Base-by-base conservation (phyloP, 2,888 invertebrate genomes). In the Lithophane semibrunnea region DNA sequence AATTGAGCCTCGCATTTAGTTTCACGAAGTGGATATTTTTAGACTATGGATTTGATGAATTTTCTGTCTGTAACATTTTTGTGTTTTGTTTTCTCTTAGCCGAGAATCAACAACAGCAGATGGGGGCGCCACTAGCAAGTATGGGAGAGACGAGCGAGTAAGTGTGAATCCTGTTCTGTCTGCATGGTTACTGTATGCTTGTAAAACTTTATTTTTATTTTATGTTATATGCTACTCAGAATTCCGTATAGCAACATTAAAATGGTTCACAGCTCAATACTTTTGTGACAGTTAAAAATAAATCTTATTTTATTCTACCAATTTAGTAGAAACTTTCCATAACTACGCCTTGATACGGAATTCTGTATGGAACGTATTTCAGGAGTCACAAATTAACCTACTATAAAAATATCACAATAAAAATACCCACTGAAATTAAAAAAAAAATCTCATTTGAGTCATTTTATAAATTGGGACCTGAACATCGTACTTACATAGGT, bases 61-160 rank as follows among this genome's bases (percentile, higher is more conserved):
- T 18, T 42, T 29, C 10, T n/a, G 24, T 60, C 5, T 42, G 3
- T 58, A 60, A 29, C 49, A 60, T 42, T 21, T n/a, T 18, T 65
- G 29, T 37, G 13, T 68, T 82, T 67, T 75, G 7, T 73, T 47
- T 65, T 16, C 64, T 76, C 67, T 68, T 73, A 97, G 92, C 96
- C 88, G 93, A 97, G 90, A 90, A 92, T 61, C 97, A 97, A 77
- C 97, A 97, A 77, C 97, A 96, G 71, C 97, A 95, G 83, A 96
- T 97, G 88, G 95, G 97, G 80, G 97, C 97, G 83, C 97, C 97
- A 42, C 92, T 97, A 71, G 97, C 97, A 61, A 97, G 97, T 89
- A 97, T 97, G 94, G 97, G 97, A 49, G 97, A 97, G 92, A 97
- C 97, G 56, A 97, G 97, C 97, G 97, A 97, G 97, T 97, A 92